Conservation (phyloP, 1,140 invertebrate genomes). For the Hetaerina americana region DNA sequence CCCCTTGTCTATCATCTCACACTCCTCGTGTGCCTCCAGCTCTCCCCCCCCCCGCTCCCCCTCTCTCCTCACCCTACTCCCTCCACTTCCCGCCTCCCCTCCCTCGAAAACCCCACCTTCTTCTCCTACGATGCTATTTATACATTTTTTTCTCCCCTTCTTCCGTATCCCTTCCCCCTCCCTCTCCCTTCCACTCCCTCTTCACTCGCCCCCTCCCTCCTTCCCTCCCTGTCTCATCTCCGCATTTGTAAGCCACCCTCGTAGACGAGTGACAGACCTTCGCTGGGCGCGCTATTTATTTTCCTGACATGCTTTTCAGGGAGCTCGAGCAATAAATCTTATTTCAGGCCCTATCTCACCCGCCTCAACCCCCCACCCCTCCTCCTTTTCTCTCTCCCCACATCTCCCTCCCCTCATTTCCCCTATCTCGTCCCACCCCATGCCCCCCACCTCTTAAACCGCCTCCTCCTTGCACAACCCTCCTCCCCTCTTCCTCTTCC, state of each 20-base stretch:
- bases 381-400: neutral
- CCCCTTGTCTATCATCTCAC: neutral
- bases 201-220: too few species aligned
- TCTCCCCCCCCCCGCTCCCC: too few species aligned
- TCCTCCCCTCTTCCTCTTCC: neutral
- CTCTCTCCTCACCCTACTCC: too few species aligned
- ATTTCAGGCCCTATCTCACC: constrained; percentile 7
- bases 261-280: constrained; percentile 10
- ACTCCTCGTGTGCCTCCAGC: too few species aligned
- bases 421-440: neutral
- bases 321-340: constrained; percentile 10
- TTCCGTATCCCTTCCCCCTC: too few species aligned
- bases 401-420: constrained; percentile 1
- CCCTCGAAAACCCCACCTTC: too few species aligned
- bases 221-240: constrained; percentile 2
- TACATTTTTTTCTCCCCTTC: neutral
- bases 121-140: neutral
- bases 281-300: constrained; percentile 10
- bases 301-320: constrained; percentile 12
- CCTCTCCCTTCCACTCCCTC: too few species aligned
- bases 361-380: neutral
- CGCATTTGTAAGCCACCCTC: constrained; percentile 11
- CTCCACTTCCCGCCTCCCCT: too few species aligned
- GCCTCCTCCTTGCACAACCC: neutral
- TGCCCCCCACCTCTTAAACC: neutral